These are phyloP conservation scores for Lepeophtheirus nordmannii DNA, from an alignment of 2,888 invertebrate genomes.

Conservation along the genomic window DNA sequence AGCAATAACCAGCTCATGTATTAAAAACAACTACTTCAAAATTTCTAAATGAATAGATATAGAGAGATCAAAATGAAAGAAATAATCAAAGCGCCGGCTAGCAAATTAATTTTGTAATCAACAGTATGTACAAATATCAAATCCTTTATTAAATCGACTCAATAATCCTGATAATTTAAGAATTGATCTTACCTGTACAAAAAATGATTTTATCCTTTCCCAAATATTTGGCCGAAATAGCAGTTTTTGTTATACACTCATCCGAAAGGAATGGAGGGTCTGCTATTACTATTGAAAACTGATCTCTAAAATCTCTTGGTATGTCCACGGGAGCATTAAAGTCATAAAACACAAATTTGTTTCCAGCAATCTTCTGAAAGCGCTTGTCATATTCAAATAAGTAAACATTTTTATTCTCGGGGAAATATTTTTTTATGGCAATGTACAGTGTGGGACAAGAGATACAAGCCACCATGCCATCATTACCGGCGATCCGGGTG, in stretches of 20 bases:
- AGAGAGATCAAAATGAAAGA: no score
- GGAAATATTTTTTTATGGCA: slow-evolving; percentile 31
- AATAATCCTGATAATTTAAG: slow-evolving; percentile 16
- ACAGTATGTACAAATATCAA: no score
- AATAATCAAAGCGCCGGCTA: no score
- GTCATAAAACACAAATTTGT: slow-evolving; percentile 70
- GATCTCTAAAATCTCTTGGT: slow-evolving; percentile 42
- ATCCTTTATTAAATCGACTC: no score
- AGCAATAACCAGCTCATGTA: no score
- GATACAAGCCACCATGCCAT: slow-evolving; percentile 57
- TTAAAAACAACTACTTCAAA: no score
- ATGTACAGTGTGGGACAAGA: slow-evolving; percentile 76
- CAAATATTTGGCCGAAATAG: slow-evolving; percentile 57
- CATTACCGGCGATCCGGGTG: slow-evolving; percentile 40
- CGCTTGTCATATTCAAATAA: slow-evolving; percentile 67
- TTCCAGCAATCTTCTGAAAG: slow-evolving; percentile 53
- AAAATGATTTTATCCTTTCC: slow-evolving; percentile 59
- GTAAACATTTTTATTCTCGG: neutral
- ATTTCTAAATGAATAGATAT: no score
- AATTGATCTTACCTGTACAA: slow-evolving; percentile 54
- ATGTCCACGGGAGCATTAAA: slow-evolving; percentile 60
- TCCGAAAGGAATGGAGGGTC: slow-evolving; percentile 90
- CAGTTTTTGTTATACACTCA: slow-evolving; percentile 72
- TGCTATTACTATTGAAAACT: slow-evolving; percentile 68
- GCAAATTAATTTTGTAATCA: no score